Percentiles rank a stretch among this genome's conserved stretches.
Evolutionary conservation across 2,113 vertebrate genomes (phyloP).

Genomic region (Heliornis fulica): DNA sequence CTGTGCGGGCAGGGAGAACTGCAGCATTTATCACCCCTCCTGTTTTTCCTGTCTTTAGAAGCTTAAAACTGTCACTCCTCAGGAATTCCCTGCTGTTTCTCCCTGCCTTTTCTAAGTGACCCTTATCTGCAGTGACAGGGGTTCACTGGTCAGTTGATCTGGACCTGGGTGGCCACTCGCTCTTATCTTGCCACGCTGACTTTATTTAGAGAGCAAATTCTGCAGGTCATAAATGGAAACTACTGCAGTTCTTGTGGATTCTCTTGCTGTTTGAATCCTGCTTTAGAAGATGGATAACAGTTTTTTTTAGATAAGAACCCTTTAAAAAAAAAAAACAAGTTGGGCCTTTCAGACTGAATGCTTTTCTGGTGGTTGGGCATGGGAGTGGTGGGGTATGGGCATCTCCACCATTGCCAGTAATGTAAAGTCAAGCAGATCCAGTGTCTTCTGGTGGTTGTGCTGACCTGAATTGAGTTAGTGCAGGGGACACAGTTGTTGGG

Average conservation of each 20-base stretch:
- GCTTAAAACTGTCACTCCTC: slow-evolving; percentile 9
- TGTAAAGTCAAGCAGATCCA: neutral
- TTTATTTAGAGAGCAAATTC: slow-evolving; percentile 32
- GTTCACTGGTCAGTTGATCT: neutral
- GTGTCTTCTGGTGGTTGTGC: neutral
- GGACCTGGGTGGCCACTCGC: neutral
- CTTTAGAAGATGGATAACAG: neutral
- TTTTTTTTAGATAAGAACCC: neutral
- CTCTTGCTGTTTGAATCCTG: neutral
- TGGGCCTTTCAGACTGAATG: neutral
- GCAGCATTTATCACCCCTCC: slow-evolving; percentile 10
- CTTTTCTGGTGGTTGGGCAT: neutral
- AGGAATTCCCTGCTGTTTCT: neutral
- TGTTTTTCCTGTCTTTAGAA: slow-evolving; percentile 6
- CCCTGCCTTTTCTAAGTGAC: neutral
- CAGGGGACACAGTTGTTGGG: neutral
- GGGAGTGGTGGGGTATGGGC: neutral
- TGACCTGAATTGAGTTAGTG: neutral
- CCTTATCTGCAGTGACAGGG: neutral
- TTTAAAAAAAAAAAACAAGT: neutral
- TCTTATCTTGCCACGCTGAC: neutral
- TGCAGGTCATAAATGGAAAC: slow-evolving; percentile 25
- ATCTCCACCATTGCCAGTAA: neutral
- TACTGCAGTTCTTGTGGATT: neutral
- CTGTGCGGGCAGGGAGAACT: neutral